Evolutionary conservation across 2,113 vertebrate genomes (phyloP), one percentile per base, ranked within the genome.

Genomic region (Illadopsis cleaveri): DNA sequence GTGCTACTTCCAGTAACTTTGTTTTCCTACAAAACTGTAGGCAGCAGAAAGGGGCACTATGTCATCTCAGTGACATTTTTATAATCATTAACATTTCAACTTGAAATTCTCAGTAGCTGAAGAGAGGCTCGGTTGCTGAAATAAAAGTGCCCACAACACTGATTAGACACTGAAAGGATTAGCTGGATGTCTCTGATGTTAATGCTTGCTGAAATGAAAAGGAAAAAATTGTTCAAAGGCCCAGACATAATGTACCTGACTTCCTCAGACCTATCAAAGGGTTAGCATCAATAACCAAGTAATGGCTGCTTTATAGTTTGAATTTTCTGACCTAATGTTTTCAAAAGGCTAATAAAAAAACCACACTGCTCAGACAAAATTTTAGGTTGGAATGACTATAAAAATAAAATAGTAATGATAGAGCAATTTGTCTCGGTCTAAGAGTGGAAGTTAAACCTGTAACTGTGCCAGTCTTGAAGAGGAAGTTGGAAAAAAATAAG

Each of bases 161-260:
- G 90, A 97, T 96, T 96, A 92, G 94, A 96, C 95, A 86, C 68
- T 50, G 68, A 62, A 96, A 92, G 50, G 88, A 93, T 97, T 96
- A 96, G 64, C 75, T 89, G 80, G 79, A 90, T 90, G 88, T 86
- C 68, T 92, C 66, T 86, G 82, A 91, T 93, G 68, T 92, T 96
- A 93, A 68, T 96, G 71, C 92, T 94, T 88, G 68, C 79, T 78
- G 87, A 95, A 96, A 96, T 96, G 76, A 94, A 97, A 93, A 92
- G 60, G 64, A 85, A 96, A 90, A 62, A 96, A 90, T n/a, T 85
- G 75, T 95, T 95, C 79, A 90, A 93, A 96, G 47, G 60, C 72
- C 22, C 33, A 77, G 71, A 73, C 4, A 2, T 86, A 90, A 90
- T 56, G 60, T 70, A 93, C 90, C 88, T 95, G 82, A 73, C 56